A percentile compares a stretch with the other conserved stretches of the same genome.
These are phyloP conservation scores for Muschampia staudingeri DNA, from an alignment of 2,888 invertebrate species.

Conservation along the genomic window DNA sequence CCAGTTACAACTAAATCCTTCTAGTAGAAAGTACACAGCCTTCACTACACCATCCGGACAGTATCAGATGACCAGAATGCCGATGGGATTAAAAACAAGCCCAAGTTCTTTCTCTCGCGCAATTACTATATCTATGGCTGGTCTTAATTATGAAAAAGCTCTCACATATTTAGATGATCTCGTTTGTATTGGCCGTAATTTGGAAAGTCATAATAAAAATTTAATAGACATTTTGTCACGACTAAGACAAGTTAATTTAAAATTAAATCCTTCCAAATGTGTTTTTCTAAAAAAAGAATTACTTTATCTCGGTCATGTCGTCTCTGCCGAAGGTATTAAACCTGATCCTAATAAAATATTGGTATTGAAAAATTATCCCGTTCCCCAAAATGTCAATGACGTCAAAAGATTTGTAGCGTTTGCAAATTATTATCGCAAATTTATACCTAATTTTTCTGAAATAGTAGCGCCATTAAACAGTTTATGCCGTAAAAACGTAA, in stretches of 20 bases:
- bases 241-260: conserved; percentile 46
- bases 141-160: conserved; percentile 49
- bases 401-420: conserved; percentile 42
- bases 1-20: conserved; percentile 34
- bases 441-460: conserved; percentile 44
- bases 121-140: conserved; percentile 56
- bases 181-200: conserved; percentile 18
- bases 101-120: conserved; percentile 45
- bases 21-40: conserved; percentile 39
- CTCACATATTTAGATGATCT: conserved; percentile 45
- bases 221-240: conserved; percentile 28
- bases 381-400: conserved; percentile 34
- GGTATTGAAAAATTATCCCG: conserved; percentile 33
- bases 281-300: conserved; percentile 44
- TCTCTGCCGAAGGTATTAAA: conserved; percentile 33
- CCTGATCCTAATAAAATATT: conserved; percentile 42
- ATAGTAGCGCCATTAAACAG: conserved; percentile 54
- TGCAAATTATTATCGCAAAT: conserved; percentile 42
- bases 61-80: too few species aligned
- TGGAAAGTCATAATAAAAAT: conserved; percentile 45
- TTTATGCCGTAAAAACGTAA: conserved; percentile 50
- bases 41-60: too few species aligned
- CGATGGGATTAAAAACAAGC: too few species aligned
- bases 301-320: conserved; percentile 49
- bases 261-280: conserved; percentile 49